phyloP scores from a whole-genome alignment of 2,113 vertebrate genomes.

The Solenodon paradoxus region DNA sequence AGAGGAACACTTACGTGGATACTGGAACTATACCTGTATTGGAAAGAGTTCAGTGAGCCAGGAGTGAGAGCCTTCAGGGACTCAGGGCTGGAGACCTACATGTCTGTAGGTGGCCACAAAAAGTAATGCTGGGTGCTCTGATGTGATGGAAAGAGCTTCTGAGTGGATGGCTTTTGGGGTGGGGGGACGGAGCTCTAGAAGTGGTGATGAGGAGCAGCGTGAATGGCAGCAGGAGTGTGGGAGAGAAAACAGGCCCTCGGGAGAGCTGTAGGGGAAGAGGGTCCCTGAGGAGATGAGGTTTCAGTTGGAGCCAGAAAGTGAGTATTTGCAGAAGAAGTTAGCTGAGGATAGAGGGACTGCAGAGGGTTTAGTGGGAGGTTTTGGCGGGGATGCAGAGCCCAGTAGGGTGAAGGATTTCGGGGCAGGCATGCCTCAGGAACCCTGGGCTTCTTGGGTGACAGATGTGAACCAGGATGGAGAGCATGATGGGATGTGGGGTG shows the following conservation, averaged over 20 bases:
- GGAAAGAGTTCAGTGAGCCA: background rate
- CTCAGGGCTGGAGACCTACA: background rate
- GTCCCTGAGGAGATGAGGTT: background rate
- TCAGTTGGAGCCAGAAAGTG: background rate
- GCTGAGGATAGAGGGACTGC: background rate
- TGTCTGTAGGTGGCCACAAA: background rate
- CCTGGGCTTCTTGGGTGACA: background rate
- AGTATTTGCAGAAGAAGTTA: background rate
- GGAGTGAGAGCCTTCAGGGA: background rate
- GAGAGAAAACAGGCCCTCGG: background rate
- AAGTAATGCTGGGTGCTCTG: background rate
- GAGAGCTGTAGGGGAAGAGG: background rate
- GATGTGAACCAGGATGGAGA: background rate
- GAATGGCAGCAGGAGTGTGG: background rate
- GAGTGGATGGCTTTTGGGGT: background rate
- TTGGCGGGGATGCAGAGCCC: background rate
- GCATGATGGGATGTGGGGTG: background rate
- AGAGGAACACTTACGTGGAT: background rate
- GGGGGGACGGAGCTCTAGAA: background rate
- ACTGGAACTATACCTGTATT: background rate
- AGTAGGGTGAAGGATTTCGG: background rate
- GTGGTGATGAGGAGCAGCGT: background rate
- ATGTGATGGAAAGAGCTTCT: background rate
- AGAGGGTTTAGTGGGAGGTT: background rate
- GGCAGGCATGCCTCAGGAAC: background rate